Base-by-base conservation (phyloP, 2,888 invertebrate species). In the Lissocephala sabroskyi region DNA sequence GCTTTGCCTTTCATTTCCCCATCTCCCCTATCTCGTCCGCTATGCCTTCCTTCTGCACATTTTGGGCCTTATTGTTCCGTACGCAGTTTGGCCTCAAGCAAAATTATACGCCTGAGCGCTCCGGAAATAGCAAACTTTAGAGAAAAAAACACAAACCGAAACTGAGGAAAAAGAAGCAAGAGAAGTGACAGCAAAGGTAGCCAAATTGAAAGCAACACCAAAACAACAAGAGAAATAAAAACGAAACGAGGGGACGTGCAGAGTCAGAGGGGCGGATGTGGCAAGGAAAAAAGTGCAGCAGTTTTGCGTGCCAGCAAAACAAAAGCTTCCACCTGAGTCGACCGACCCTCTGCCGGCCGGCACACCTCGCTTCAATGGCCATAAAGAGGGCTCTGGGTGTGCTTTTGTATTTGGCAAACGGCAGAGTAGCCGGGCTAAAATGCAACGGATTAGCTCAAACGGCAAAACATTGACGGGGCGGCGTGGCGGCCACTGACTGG, bases 31-130 rank as follows among this genome's bases (percentile, higher is more conserved):
- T n/a, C n/a, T n/a, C n/a, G n/a, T n/a, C 32, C 40, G n/a, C 19
- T 18, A n/a, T 18, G 19, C 23, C 18, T 33, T 32, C 19, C 16
- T 42, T 42, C 32, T 14, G 17, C 3, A 37, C 17, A 14, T 19
- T 54, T 49, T 29, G 48, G 40, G 55, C 39, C 45, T 43, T 61
- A 77, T 77, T 74, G 67, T 77, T 76, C 64, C 59, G 57, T 55
- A 51, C 68, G 65, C 67, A 62, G 62, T 73, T 65, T 67, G 71
- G 74, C 64, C 66, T 60, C 60, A 67, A 78, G 74, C 65, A 60
- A 71, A 77, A 73, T 73, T 75, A 70, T 75, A 75, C 78, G 78
- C 75, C 67, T 73, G 75, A 67, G 71, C 62, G 67, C 75, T 53
- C 71, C 75, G 63, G 78, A 73, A 77, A 77, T 77, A 75, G 71